Conservation (phyloP, 2,797 vertebrate genomes). For the Pantherophis alleghaniensis region DNA sequence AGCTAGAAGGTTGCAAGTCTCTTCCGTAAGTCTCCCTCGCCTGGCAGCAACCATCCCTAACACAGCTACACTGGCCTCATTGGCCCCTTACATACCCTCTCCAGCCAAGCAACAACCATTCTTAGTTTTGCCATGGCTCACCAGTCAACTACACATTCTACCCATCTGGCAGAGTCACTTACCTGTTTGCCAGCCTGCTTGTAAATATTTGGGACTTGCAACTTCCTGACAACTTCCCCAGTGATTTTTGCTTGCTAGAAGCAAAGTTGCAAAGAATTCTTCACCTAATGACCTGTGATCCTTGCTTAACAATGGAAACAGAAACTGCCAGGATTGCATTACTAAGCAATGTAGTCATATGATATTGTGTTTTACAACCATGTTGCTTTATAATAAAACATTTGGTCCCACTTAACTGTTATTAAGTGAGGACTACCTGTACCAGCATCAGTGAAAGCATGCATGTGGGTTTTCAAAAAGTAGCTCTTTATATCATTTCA, state of each 20-base stretch:
- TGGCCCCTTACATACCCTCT: not conserved
- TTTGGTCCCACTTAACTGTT: not conserved
- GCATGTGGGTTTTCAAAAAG: not conserved
- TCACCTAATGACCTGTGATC: not conserved
- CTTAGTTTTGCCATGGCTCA: not conserved
- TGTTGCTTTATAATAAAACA: not conserved
- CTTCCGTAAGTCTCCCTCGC: not conserved
- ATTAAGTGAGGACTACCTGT: not conserved
- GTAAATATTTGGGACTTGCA: not conserved
- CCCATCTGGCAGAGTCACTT: not conserved
- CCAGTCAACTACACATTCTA: not conserved
- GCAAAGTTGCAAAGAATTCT: not conserved
- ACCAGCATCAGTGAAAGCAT: not conserved
- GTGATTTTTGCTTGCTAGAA: not conserved
- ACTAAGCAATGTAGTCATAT: not conserved
- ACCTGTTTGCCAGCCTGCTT: not conserved
- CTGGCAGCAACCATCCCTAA: not conserved
- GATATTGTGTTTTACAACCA: not conserved
- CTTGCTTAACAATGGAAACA: not conserved
- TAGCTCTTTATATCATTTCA: not conserved
- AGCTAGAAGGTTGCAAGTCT: not conserved
- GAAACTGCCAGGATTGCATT: not conserved
- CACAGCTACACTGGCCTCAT: not conserved
- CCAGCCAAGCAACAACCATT: not conserved
- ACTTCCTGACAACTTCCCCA: not conserved